Percentiles rank a stretch among this genome's conserved stretches.
phyloP scores from a whole-genome alignment of 53 echinoderm and acorn worm species.

The Echinometra lucunter region DNA sequence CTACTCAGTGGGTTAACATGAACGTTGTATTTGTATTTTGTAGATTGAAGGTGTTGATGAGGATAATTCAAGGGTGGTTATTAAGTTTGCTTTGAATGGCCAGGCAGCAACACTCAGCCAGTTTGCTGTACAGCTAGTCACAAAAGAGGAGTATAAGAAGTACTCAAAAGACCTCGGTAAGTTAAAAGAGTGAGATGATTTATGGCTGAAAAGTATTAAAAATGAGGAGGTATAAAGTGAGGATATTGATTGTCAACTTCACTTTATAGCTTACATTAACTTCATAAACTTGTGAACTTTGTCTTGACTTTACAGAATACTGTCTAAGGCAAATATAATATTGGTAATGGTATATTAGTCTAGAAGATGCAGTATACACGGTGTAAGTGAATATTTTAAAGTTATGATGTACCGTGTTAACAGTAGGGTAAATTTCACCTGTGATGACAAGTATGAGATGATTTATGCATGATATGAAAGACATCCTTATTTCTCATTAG shows the following conservation, averaged over 20 bases:
- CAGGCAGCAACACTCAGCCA: constrained; percentile 92
- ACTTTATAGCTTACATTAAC: neutral
- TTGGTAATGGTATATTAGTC: too few relatives aligned
- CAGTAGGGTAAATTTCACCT: constrained; percentile 50
- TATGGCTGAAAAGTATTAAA: neutral
- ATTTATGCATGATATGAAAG: constrained; percentile 10
- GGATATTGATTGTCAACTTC: neutral
- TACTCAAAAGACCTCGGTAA: constrained; percentile 93
- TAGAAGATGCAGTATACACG: too few relatives aligned
- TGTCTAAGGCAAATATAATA: too few relatives aligned
- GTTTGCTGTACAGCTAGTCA: constrained; percentile 80
- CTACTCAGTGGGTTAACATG: too few relatives aligned
- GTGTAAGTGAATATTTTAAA: too few relatives aligned
- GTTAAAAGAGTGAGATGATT: neutral
- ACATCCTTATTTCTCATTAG: constrained; percentile 80
- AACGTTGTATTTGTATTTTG: neutral
- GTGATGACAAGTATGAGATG: constrained; percentile 67
- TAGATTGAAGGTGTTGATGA: constrained; percentile 98
- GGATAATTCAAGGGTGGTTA: constrained; percentile 85
- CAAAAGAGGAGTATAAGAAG: constrained; percentile 91
- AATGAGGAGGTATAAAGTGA: neutral
- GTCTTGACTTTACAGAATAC: too few relatives aligned
- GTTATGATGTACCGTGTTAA: too few relatives aligned
- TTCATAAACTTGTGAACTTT: too few relatives aligned
- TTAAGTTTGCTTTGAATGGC: constrained; percentile 86